Conservation (phyloP, 2,888 invertebrate genomes). For the Choristoneura rosaceana region DNA sequence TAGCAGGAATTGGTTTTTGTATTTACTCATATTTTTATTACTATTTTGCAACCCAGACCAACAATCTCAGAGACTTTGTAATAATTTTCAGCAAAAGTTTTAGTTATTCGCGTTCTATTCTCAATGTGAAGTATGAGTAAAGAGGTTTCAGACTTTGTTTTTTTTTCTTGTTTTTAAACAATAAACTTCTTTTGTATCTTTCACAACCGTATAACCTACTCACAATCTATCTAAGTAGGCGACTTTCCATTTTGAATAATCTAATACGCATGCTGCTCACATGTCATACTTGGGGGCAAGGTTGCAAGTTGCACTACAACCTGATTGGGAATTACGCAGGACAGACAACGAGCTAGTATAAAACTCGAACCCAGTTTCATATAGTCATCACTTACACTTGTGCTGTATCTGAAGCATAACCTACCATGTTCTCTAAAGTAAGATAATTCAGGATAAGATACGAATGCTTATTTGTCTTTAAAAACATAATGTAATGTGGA, state of each 20-base stretch:
- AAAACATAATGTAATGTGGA: too few species aligned
- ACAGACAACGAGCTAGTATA: slow-evolving; percentile 23
- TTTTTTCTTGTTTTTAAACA: too few species aligned
- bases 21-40: too few species aligned
- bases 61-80: too few species aligned
- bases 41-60: too few species aligned
- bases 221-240: neutral
- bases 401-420: neutral
- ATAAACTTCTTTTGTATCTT: neutral
- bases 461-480: neutral
- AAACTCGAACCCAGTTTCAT: slow-evolving; percentile 2
- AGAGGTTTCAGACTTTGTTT: neutral
- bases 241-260: slow-evolving; percentile 4
- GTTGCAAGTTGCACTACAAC: slow-evolving; percentile 1
- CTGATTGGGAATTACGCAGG: slow-evolving; percentile 1
- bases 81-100: too few species aligned
- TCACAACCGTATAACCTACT: neutral
- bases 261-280: slow-evolving; percentile 1
- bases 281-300: neutral
- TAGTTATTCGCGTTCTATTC: too few species aligned
- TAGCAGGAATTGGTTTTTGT: too few species aligned
- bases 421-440: slow-evolving; percentile 52
- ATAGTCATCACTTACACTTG: slow-evolving; percentile 16
- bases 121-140: neutral
- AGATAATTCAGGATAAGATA: slow-evolving; percentile 28